phyloP scores from a whole-genome alignment of 2,888 invertebrate genomes.

The Ectropis crepuscularia region DNA sequence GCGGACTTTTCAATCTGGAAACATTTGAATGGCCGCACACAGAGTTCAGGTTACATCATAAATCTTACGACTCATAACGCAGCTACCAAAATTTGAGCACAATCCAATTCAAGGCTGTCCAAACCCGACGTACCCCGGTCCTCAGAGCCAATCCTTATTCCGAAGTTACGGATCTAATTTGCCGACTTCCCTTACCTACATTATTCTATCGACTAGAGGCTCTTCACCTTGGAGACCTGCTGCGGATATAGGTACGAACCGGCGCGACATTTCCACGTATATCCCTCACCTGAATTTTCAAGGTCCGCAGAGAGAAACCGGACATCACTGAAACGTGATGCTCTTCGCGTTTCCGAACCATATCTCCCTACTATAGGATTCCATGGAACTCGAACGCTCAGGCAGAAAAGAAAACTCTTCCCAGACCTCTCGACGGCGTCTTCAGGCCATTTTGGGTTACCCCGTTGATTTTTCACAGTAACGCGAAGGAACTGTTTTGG shows the following conservation, averaged over 20 bases:
- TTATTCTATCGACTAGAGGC: conserved; percentile 87
- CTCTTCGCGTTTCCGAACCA: conserved; percentile 75
- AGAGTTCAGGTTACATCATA: neutral
- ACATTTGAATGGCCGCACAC: conserved; percentile 5
- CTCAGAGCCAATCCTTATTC: conserved; percentile 91
- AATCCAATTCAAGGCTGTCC: conserved; percentile 62
- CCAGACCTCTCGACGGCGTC: conserved; percentile 82
- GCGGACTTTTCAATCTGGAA: conserved; percentile 48
- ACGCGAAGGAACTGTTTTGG: conserved; percentile 65
- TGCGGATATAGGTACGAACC: conserved; percentile 89
- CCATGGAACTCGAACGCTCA: conserved; percentile 78
- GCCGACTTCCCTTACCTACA: conserved; percentile 89
- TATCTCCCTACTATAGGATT: conserved; percentile 81
- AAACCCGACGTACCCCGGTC: conserved; percentile 86
- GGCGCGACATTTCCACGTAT: conserved; percentile 63
- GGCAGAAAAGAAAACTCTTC: conserved; percentile 76
- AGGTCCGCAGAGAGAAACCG: conserved; percentile 63
- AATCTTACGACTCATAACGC: neutral
- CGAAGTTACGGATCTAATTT: conserved; percentile 88
- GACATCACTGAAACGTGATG: conserved; percentile 58
- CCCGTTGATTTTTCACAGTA: conserved; percentile 53
- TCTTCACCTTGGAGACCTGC: conserved; percentile 90
- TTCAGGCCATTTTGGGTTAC: conserved; percentile 81
- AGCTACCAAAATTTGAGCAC: conserved; percentile 23
- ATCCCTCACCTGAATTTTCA: conserved; percentile 66